Evolutionary conservation across 2,113 vertebrate species (phyloP), one percentile per base, ranked within the genome.

Genomic region (Nyctereutes procyonoides): DNA sequence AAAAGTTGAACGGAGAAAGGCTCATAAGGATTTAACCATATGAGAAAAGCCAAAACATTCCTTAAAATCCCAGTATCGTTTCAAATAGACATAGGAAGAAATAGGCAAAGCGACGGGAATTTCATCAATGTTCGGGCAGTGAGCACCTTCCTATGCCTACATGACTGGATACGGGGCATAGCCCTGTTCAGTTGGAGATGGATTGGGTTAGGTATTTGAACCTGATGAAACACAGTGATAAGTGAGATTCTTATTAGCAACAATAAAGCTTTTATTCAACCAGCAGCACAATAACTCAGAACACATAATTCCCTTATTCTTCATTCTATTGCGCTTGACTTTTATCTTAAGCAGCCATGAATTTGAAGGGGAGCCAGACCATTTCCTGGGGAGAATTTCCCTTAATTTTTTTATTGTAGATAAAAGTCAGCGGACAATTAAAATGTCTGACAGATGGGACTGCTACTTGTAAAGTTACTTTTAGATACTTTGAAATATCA

Each of bases 191-290:
- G 98, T 99, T 98, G 89, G 98, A 98, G 98, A 99, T 99, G 99
- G 98, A 98, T 98, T 98, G 97, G 94, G 97, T 99, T 99, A 98
- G 98, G 98, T 97, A 98, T 98, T 98, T 98, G 95, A 98, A 98
- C 98, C 99, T 99, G 99, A 99, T 99, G 99, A 97, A 98, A 98
- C 94, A 99, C 99, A 99, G 99, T 99, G 99, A 99, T 99, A 99
- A 99, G 99, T 99, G 99, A 99, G 98, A 99, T 99, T 99, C 98
- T 98, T 94, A 79, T 98, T 98, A 97, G 96, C 98, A 98, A 97
- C 97, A 98, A 98, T 1, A 96, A 94, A 98, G 88, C 93, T 98
- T 98, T 98, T 97, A 98, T 98, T 98, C 98, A 98, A 98, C 96
- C 98, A 99, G 98, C 99, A 99, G 99, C 99, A 98, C 99, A 98